A percentile compares a stretch with the other conserved stretches of the same genome.
These are phyloP conservation scores for Physeter macrocephalus DNA, from an alignment of 2,113 vertebrate genomes.

Conservation along the genomic window DNA sequence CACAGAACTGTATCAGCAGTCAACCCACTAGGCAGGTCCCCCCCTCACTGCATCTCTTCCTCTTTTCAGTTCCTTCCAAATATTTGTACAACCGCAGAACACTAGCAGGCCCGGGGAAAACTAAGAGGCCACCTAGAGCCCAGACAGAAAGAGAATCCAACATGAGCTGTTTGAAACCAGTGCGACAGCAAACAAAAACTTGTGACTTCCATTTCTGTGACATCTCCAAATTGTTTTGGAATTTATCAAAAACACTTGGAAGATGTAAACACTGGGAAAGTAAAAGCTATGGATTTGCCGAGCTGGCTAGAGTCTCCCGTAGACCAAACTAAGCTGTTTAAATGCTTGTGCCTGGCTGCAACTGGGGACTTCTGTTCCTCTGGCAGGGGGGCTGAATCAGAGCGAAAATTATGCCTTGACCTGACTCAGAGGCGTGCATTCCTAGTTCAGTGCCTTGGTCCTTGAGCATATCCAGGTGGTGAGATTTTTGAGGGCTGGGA, in stretches of 20 bases:
- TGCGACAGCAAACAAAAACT: background rate
- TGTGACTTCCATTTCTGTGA: background rate
- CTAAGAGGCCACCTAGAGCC: background rate
- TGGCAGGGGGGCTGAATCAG: background rate
- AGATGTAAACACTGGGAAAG: background rate
- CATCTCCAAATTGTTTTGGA: background rate
- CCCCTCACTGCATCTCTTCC: background rate
- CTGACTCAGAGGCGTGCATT: background rate
- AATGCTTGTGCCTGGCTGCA: background rate
- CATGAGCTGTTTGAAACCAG: background rate
- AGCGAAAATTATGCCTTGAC: background rate
- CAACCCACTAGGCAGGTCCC: background rate
- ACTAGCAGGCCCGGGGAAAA: background rate
- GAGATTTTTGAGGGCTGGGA: background rate
- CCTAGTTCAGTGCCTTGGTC: background rate
- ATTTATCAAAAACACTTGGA: slow-evolving; percentile 32
- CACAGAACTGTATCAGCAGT: background rate
- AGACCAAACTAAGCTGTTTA: background rate
- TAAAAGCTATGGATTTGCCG: background rate
- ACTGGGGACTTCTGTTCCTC: background rate
- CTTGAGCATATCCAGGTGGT: background rate
- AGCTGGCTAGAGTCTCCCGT: background rate
- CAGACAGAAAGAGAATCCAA: background rate
- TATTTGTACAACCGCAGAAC: background rate
- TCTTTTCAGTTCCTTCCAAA: background rate